Evolutionary conservation across 1,140 invertebrate genomes (phyloP).

Genomic region (Belonocnema kinseyi): DNA sequence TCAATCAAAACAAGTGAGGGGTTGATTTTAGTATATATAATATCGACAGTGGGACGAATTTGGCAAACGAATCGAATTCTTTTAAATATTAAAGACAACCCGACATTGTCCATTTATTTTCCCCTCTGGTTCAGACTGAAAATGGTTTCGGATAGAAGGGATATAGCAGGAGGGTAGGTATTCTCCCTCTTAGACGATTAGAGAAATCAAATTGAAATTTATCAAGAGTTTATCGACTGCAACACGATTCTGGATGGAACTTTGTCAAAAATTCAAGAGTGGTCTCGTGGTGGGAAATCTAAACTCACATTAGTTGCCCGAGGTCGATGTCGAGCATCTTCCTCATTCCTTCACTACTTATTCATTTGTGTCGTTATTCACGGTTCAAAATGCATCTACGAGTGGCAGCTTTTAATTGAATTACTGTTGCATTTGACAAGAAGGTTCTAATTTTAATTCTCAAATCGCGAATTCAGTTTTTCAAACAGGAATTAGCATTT

Average conservation of each 20-base stretch:
- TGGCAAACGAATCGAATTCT: neutral
- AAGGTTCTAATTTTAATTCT: neutral
- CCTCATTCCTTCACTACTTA: neutral
- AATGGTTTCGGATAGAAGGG: neutral
- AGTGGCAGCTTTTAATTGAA: neutral
- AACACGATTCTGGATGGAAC: neutral
- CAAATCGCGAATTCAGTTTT: neutral
- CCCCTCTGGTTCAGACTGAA: slow-evolving; percentile 1
- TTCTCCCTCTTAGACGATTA: neutral
- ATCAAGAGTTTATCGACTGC: neutral
- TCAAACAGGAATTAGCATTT: neutral
- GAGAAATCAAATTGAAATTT: neutral
- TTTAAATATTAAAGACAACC: neutral
- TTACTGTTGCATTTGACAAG: neutral
- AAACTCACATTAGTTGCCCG: neutral
- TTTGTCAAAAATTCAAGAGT: slow-evolving; percentile 15
- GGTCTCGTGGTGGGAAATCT: neutral
- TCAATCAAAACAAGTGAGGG: too few species aligned
- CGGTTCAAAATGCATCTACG: neutral
- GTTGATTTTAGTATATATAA: too few species aligned
- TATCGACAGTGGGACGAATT: neutral
- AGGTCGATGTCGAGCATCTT: slow-evolving; percentile 1
- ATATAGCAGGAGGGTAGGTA: neutral
- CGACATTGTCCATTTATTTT: neutral
- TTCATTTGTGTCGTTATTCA: slow-evolving; percentile 4